A percentile compares a stretch with the other conserved stretches of the same genome.
phyloP scores from a whole-genome alignment of 2,797 vertebrate genomes.

The Iguana delicatissima region DNA sequence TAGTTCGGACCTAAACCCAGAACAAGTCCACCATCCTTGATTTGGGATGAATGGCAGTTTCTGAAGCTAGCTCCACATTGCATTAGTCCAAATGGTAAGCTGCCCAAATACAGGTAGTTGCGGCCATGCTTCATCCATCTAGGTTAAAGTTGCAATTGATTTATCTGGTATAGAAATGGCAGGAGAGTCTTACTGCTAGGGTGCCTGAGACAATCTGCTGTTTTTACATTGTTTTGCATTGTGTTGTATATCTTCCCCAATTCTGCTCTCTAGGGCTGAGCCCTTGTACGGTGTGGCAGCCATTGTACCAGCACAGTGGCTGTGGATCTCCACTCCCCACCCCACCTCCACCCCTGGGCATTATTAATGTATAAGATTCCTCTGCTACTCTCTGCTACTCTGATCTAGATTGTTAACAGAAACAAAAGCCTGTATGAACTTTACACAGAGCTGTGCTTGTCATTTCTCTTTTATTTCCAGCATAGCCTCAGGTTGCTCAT shows the following conservation, averaged over 20 bases:
- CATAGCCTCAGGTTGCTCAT: constrained; percentile 74
- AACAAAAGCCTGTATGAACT: constrained; percentile 45
- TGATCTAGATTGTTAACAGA: constrained; percentile 31
- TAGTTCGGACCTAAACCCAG: too few relatives aligned
- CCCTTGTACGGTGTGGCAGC: background rate
- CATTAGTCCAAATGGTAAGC: background rate
- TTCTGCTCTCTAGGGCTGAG: background rate
- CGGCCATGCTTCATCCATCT: background rate
- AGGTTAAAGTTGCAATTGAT: background rate
- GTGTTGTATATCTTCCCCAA: background rate
- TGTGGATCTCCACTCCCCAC: background rate
- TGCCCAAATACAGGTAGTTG: background rate
- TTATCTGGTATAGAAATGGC: background rate
- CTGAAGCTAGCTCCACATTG: background rate
- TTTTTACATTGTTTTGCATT: background rate
- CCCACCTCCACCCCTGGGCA: background rate
- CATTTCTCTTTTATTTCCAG: constrained; percentile 73
- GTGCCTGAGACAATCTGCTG: background rate
- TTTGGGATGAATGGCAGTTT: too few relatives aligned
- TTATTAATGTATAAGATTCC: background rate
- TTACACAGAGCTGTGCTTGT: constrained; percentile 53
- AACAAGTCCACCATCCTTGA: too few relatives aligned
- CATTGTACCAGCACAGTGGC: background rate
- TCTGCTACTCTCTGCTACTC: background rate
- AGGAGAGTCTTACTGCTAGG: background rate